These are phyloP conservation scores for Mizuhopecten yessoensis DNA, from an alignment of 1,140 invertebrate species.

Conservation along the genomic window DNA sequence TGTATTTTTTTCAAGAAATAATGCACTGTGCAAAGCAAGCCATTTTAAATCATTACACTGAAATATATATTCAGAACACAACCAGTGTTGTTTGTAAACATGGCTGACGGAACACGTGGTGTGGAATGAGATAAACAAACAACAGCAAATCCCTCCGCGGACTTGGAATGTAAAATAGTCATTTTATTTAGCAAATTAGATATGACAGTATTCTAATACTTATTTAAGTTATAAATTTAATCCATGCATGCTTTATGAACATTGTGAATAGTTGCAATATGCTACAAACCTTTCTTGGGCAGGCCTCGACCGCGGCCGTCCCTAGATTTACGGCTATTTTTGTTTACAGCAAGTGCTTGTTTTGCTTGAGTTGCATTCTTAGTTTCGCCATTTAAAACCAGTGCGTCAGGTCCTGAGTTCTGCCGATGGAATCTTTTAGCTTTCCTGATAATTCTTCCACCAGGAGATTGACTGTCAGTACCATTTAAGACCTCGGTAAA, in stretches of 20 bases:
- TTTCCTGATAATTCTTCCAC: conserved; percentile 48
- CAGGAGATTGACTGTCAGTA: conserved; percentile 55
- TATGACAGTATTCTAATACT: too few relatives aligned
- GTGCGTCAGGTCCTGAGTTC: conserved; percentile 53
- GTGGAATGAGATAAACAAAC: too few relatives aligned
- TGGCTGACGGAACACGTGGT: too few relatives aligned
- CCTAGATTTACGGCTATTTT: conserved; percentile 76
- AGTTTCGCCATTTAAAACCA: conserved; percentile 41
- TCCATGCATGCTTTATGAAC: not conserved
- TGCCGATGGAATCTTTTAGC: conserved; percentile 58
- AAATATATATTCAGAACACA: too few relatives aligned
- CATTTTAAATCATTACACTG: too few relatives aligned
- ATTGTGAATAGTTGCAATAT: not conserved
- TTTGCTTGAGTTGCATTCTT: conserved; percentile 44
- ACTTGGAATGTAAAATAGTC: too few relatives aligned
- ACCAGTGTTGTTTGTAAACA: too few relatives aligned
- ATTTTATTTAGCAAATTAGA: too few relatives aligned
- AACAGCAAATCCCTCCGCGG: too few relatives aligned
- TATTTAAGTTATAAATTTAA: too few relatives aligned
- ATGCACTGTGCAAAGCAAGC: too few relatives aligned
- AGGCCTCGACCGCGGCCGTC: conserved; percentile 74
- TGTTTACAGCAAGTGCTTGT: conserved; percentile 60
- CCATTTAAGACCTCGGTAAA: conserved; percentile 49
- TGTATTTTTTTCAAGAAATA: too few relatives aligned
- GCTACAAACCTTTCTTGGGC: conserved; percentile 74